Evolutionary conservation across 2,797 vertebrate species (phyloP).

Genomic region (Acropternis orthonyx): DNA sequence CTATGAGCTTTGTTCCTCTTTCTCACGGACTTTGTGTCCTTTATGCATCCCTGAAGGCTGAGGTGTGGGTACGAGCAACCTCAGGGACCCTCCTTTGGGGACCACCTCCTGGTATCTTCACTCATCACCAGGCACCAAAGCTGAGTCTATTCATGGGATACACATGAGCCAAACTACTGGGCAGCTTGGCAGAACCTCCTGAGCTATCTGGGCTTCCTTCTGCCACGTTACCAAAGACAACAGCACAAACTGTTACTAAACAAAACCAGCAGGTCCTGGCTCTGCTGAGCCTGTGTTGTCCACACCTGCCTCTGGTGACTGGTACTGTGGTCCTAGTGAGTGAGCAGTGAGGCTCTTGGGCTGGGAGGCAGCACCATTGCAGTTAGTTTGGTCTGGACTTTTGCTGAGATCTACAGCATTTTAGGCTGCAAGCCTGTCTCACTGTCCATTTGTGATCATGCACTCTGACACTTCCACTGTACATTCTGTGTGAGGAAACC

Average conservation of each 20-base stretch:
- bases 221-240: rapidly evolving
- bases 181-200: neutral
- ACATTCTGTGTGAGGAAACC: neutral
- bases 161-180: rapidly evolving
- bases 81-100: neutral
- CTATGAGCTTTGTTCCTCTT: constrained; percentile 20
- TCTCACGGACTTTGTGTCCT: neutral
- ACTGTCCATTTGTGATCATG: neutral
- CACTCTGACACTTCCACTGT: neutral
- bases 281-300: neutral
- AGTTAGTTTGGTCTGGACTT: neutral
- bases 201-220: neutral
- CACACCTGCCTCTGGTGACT: neutral
- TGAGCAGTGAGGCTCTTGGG: rapidly evolving
- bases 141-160: neutral
- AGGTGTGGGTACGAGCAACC: neutral
- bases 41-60: neutral
- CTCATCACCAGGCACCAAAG: neutral
- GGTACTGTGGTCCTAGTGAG: neutral
- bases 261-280: rapidly evolving
- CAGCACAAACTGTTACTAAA: neutral
- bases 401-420: neutral
- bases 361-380: neutral
- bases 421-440: neutral
- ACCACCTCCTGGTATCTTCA: rapidly evolving